A percentile compares a stretch with the other conserved stretches of the same genome.
Conservation (phyloP, 2,888 invertebrate genomes). For the Corythucha ciliata region DNA sequence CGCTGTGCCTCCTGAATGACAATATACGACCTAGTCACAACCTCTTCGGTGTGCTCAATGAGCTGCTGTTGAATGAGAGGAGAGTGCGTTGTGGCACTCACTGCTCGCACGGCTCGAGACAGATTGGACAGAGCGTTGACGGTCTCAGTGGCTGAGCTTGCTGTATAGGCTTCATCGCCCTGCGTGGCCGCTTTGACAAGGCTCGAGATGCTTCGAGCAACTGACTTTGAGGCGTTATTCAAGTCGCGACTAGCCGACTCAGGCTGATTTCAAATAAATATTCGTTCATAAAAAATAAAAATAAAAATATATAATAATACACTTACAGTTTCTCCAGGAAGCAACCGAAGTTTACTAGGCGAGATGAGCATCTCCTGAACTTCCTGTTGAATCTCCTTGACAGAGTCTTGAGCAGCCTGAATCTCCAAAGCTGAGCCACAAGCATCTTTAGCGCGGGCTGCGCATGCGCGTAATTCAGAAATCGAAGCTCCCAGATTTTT, state of each 20-base stretch:
- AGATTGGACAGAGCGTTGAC: conserved; percentile 66
- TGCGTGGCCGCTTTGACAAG: conserved; percentile 75
- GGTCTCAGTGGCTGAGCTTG: conserved; percentile 71
- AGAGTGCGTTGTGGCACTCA: conserved; percentile 50
- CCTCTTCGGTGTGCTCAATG: conserved; percentile 55
- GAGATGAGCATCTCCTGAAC: conserved; percentile 70
- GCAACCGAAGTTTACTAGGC: conserved; percentile 63
- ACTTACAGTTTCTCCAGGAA: conserved; percentile 72
- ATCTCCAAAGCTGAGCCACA: conserved; percentile 71
- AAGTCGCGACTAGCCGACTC: conserved; percentile 52
- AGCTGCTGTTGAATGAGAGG: conserved; percentile 23
- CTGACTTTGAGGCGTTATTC: conserved; percentile 58
- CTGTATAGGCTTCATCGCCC: conserved; percentile 69
- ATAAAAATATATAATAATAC: conserved; percentile 1
- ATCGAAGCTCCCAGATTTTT: conserved; percentile 57
- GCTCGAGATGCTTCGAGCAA: conserved; percentile 75
- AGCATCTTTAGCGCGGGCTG: conserved; percentile 56
- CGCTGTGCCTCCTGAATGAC: conserved; percentile 74
- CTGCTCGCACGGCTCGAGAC: conserved; percentile 64
- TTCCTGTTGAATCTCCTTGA: conserved; percentile 69
- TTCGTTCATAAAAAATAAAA: too few relatives aligned
- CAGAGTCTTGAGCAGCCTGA: conserved; percentile 75
- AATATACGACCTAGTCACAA: conserved; percentile 64
- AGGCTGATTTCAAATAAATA: conserved; percentile 39
- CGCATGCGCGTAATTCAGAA: conserved; percentile 53